Base-by-base conservation (phyloP, 2,113 vertebrate genomes). In the Rhombomys opimus region DNA sequence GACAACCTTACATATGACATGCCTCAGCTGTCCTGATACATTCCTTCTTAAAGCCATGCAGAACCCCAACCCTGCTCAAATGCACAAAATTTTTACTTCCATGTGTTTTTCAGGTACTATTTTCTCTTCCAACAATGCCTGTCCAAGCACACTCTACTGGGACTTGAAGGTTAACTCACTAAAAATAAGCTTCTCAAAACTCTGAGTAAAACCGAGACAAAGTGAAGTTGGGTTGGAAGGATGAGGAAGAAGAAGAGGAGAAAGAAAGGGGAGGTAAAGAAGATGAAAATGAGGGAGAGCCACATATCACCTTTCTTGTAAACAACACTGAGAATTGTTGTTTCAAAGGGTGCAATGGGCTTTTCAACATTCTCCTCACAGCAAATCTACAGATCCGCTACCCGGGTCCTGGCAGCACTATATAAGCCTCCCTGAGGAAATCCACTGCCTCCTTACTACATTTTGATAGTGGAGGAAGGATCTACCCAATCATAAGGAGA, bases 11-110 rank as follows among this genome's bases (percentile, higher is more conserved):
- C 46, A 52, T 52, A 13, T 30, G 38, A 23, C 41, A 84, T 4
- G 59, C 81, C 57, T 88, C 15, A 1, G 1, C 38, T 54, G 52
- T 38, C 46, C 63, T 72, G 77, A 81, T 15, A 57, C 11, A 59
- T 59, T 59, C 20, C 35, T 82, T 61, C 80, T 77, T 72, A 54
- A 63, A 92, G 54, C 13, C 35, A 95, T 68, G 38, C 17, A 75
- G 50, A 96, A 88, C 78, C 82, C 41, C 25, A 86, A 68, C 90
- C 52, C 63, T 91, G 63, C 61, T 50, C 75, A 59, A 72, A 72
- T 18, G 59, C 54, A 54, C 27, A 32, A 52, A 54, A 93, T 50
- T 93, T 88, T 54, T 68, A 73, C n/a, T 27, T 90, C 86, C 76
- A 25, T 67, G 10, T 92, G 32, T 46, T 95, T 93, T 73, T 32